phyloP scores from a whole-genome alignment of 2,797 vertebrate species.

The Molossus alvarezi region DNA sequence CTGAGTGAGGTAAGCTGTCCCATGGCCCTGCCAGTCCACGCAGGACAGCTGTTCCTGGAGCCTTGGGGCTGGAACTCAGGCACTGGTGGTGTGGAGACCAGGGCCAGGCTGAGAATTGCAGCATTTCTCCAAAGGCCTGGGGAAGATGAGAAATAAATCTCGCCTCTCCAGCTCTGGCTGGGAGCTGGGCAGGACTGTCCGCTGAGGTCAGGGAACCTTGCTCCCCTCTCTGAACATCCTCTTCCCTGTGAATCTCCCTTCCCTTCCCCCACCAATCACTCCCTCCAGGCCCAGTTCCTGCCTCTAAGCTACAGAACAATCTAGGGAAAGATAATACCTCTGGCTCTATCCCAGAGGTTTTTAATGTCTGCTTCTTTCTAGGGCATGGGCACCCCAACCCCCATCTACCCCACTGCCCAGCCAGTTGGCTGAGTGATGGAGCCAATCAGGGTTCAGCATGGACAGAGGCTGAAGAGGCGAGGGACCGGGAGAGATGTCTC shows the following conservation, averaged over 20 bases:
- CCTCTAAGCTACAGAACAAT: background rate
- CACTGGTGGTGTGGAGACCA: background rate
- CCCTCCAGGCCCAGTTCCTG: background rate
- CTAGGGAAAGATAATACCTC: background rate
- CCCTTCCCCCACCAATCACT: too few relatives aligned
- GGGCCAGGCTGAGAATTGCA: background rate
- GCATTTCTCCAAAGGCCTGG: background rate
- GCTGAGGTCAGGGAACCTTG: background rate
- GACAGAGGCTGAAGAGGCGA: background rate
- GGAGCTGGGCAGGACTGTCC: background rate
- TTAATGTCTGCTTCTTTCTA: background rate
- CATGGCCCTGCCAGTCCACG: background rate
- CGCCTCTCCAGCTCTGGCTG: background rate
- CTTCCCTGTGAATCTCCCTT: background rate
- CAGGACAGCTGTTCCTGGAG: background rate
- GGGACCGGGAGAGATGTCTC: background rate
- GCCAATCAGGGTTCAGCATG: background rate
- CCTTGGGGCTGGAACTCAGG: background rate
- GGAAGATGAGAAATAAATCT: slow-evolving; percentile 50
- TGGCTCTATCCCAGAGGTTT: background rate
- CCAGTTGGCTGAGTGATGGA: background rate
- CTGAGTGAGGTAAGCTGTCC: background rate
- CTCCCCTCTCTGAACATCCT: background rate
- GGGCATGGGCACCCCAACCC: background rate
- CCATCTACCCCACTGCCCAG: background rate